These are phyloP conservation scores for Heptranchias perlo DNA, from an alignment of 2,113 vertebrate genomes.

Conservation along the genomic window DNA sequence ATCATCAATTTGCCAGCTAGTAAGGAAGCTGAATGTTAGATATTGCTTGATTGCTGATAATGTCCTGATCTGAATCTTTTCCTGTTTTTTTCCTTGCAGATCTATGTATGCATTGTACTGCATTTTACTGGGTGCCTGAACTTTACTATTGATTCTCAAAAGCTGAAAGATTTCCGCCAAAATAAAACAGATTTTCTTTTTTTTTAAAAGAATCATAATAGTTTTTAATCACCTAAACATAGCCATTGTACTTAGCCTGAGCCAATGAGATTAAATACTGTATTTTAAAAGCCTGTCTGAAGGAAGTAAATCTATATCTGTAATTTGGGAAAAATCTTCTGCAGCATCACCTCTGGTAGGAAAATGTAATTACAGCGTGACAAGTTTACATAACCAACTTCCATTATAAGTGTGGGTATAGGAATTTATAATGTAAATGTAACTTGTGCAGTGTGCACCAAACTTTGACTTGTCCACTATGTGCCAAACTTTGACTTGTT, in stretches of 20 bases:
- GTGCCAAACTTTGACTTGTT: not conserved
- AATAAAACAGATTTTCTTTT: not conserved
- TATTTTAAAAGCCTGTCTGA: not conserved
- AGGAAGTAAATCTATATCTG: not conserved
- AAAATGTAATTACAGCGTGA: too few relatives aligned
- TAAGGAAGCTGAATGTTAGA: not conserved
- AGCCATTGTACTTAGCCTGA: not conserved
- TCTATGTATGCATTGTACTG: not conserved
- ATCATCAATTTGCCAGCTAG: not conserved
- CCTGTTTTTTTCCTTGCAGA: not conserved
- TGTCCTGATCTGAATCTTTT: not conserved
- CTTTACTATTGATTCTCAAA: not conserved
- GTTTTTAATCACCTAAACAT: not conserved
- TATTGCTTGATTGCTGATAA: not conserved
- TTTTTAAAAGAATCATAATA: too few relatives aligned
- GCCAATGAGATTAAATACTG: not conserved
- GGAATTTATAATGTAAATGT: not conserved
- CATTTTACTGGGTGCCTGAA: not conserved
- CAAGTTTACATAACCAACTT: too few relatives aligned
- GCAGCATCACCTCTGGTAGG: too few relatives aligned
- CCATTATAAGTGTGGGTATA: too few relatives aligned
- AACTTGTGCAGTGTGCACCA: not conserved
- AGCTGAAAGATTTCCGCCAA: not conserved
- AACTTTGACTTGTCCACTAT: not conserved
- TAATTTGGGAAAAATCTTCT: not conserved